Conservation (phyloP, 2,797 vertebrate genomes). For the Parauchenoglanis punctatus region DNA sequence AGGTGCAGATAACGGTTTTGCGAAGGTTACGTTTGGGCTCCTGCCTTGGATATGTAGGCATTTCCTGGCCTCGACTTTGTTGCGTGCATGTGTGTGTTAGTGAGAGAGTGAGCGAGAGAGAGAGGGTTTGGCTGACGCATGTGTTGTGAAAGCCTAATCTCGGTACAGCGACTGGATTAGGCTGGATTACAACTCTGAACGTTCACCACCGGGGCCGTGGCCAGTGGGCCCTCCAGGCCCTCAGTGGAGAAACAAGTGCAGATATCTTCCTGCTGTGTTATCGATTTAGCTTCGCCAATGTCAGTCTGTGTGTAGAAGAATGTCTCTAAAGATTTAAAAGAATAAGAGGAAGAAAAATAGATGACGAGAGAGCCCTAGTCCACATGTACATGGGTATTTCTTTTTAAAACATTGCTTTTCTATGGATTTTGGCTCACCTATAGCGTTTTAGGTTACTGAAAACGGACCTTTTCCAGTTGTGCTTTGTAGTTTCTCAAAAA, state of each 20-base stretch:
- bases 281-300: constrained; percentile 68
- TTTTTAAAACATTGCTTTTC: too few species aligned
- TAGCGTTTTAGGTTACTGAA: too few species aligned
- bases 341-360: constrained; percentile 32
- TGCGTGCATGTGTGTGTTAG: background rate
- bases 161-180: constrained; percentile 77
- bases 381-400: too few species aligned
- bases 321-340: background rate
- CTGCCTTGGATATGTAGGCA: constrained; percentile 12
- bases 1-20: background rate
- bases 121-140: constrained; percentile 58
- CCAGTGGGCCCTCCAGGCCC: constrained; percentile 55
- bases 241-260: background rate
- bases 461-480: background rate
- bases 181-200: constrained; percentile 79
- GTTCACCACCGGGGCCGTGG: constrained; percentile 71
- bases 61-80: constrained; percentile 27
- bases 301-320: background rate
- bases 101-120: background rate
- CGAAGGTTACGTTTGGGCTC: constrained; percentile 32
- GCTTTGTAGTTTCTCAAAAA: background rate
- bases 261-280: constrained; percentile 55
- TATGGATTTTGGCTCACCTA: too few species aligned
- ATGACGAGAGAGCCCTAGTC: background rate
- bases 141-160: constrained; percentile 72